phyloP scores from a whole-genome alignment of 2,888 invertebrate species.

The Leistus spinibarbis region DNA sequence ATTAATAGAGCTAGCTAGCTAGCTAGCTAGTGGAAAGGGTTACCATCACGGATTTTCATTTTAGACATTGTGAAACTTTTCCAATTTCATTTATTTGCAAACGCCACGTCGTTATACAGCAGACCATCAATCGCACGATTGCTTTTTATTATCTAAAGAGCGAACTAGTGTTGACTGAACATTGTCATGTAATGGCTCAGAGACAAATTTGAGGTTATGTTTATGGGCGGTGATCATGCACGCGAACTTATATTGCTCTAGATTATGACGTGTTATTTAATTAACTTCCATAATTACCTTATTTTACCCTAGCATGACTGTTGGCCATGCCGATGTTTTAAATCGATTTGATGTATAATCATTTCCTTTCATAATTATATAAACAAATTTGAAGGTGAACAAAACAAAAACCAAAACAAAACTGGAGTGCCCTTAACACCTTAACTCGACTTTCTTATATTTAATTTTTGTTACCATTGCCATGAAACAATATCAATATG shows the following conservation, averaged over 20 bases:
- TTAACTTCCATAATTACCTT: not conserved
- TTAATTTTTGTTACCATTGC: too few species aligned
- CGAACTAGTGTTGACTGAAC: not conserved
- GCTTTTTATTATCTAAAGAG: constrained; percentile 31
- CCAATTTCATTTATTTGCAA: constrained; percentile 37
- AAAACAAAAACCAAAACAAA: too few species aligned
- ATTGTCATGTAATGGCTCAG: constrained; percentile 17
- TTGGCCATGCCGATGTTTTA: too few species aligned
- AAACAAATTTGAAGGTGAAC: too few species aligned
- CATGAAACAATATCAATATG: too few species aligned
- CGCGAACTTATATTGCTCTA: not conserved
- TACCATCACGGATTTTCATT: constrained; percentile 21
- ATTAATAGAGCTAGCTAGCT: constrained; percentile 19
- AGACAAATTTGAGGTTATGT: constrained; percentile 41
- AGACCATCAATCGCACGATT: constrained; percentile 30
- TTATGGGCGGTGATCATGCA: constrained; percentile 46
- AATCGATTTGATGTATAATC: too few species aligned
- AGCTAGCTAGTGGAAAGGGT: constrained; percentile 1
- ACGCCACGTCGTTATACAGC: constrained; percentile 22
- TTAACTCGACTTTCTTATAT: too few species aligned
- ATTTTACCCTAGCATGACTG: not conserved
- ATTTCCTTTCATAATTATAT: too few species aligned
- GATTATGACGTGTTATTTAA: constrained; percentile 30
- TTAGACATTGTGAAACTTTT: constrained; percentile 39
- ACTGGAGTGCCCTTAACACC: too few species aligned